Conservation (phyloP, 1,140 invertebrate species). For the Paraescarpia echinospica region DNA sequence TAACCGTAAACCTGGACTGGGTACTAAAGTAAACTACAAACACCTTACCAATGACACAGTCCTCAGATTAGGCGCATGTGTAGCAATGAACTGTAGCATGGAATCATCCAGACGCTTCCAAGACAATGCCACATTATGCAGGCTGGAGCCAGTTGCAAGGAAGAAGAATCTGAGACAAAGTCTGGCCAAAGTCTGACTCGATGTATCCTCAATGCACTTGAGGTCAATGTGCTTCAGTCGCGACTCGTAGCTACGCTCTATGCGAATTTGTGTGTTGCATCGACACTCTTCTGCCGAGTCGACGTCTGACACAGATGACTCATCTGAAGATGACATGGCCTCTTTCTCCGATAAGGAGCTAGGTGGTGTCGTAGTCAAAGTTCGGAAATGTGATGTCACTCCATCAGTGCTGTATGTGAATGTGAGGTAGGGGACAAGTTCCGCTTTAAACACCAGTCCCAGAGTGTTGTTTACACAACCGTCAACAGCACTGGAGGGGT, state of each 20-base stretch:
- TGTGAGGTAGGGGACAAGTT: not conserved
- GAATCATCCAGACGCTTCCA: not conserved
- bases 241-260: not conserved
- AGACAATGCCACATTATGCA: not conserved
- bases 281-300: not conserved
- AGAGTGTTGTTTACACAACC: not conserved
- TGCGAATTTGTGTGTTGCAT: not conserved
- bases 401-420: not conserved
- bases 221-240: not conserved
- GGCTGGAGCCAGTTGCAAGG: not conserved
- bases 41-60: not conserved
- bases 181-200: not conserved
- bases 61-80: not conserved
- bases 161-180: not conserved
- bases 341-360: not conserved
- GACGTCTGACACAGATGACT: not conserved
- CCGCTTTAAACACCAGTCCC: not conserved
- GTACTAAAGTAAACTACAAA: not conserved
- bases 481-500: not conserved
- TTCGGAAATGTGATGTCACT: not conserved
- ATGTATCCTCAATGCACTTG: not conserved
- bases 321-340: not conserved
- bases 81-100: conserved; percentile 5
- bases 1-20: not conserved
- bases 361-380: not conserved